phyloP scores from a whole-genome alignment of 1,140 invertebrate genomes.

The Stegodyphus mimosarum region DNA sequence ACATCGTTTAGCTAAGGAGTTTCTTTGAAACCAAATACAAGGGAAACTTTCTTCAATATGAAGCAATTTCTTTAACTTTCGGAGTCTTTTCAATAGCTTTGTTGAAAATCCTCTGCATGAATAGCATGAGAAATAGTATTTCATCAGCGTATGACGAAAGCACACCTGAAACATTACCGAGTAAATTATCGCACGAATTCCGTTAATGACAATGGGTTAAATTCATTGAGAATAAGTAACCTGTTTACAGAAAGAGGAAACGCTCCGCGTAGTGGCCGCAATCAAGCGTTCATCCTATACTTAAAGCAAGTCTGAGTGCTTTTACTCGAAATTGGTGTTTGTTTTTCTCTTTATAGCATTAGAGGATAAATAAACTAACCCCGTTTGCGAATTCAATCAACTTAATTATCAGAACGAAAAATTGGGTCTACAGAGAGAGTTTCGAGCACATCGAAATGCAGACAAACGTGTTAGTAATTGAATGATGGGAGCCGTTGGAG shows the following conservation, averaged over 20 bases:
- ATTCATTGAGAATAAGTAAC: constrained; percentile 52
- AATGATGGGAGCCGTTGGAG: constrained; percentile 32
- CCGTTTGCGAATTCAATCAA: constrained; percentile 57
- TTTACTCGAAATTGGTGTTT: constrained; percentile 57
- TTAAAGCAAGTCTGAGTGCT: constrained; percentile 53
- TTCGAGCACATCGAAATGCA: constrained; percentile 36
- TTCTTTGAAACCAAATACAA: too few species aligned
- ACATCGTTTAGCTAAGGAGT: too few species aligned
- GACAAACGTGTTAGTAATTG: constrained; percentile 57
- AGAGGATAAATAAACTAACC: constrained; percentile 56
- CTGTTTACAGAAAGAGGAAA: constrained; percentile 25
- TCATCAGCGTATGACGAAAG: constrained; percentile 1
- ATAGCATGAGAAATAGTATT: not conserved
- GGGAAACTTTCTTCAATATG: too few species aligned
- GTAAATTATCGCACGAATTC: constrained; percentile 32
- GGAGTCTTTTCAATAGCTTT: too few species aligned
- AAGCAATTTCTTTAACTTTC: too few species aligned
- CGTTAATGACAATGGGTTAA: constrained; percentile 50
- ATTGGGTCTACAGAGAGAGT: constrained; percentile 14
- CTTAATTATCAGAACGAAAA: constrained; percentile 57
- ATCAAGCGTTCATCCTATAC: constrained; percentile 42
- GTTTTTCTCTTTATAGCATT: constrained; percentile 55
- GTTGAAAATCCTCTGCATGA: too few species aligned
- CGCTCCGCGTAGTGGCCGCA: constrained; percentile 34
- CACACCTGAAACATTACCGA: constrained; percentile 30